These are phyloP conservation scores for Dipus sagitta DNA, from an alignment of 2,797 vertebrate genomes.

Conservation along the genomic window DNA sequence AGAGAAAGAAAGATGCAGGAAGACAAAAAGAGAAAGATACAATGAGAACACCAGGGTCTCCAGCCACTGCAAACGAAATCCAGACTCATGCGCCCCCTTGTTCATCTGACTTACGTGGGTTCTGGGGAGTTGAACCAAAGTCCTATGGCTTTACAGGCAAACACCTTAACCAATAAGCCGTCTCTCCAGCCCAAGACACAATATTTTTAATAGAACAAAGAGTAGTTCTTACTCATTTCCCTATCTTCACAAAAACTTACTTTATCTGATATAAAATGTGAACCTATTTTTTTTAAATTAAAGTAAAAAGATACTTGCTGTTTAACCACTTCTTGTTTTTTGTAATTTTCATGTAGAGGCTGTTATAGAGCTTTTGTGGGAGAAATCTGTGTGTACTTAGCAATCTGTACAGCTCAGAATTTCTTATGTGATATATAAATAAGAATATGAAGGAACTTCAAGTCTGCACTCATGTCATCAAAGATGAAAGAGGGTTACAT, in stretches of 20 bases:
- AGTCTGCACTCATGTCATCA: background rate
- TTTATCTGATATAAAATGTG: background rate
- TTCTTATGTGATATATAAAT: constrained; percentile 47
- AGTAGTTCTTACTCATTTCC: background rate
- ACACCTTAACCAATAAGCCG: no score
- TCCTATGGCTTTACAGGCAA: no score
- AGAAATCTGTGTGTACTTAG: background rate
- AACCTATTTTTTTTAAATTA: constrained; percentile 21
- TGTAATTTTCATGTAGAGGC: background rate
- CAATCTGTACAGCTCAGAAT: background rate
- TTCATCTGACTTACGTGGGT: no score
- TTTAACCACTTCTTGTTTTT: constrained; percentile 4
- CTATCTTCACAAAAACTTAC: background rate
- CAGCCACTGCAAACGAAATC: no score
- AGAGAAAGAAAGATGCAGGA: no score
- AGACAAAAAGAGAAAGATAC: no score
- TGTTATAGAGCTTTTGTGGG: background rate
- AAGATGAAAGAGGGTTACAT: background rate
- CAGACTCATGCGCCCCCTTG: no score
- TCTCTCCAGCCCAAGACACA: background rate
- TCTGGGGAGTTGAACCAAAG: no score
- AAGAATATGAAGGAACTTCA: background rate
- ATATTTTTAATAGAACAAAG: background rate
- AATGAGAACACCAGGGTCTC: no score
- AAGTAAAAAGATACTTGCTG: background rate